phyloP scores from a whole-genome alignment of 2,113 vertebrate genomes.

The Crotalus viridis region DNA sequence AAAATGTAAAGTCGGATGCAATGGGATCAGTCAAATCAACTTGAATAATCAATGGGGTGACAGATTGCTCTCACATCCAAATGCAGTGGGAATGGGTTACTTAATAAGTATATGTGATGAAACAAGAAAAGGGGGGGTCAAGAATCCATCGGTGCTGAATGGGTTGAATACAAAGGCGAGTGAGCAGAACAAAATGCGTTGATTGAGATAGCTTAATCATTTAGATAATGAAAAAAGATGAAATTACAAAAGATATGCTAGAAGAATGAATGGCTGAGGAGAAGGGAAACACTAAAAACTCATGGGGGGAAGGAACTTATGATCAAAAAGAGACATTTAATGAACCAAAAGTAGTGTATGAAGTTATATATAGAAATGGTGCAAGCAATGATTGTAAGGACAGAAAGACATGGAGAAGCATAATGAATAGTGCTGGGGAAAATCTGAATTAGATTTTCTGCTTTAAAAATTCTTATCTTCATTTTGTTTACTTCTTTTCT shows the following conservation, averaged over 20 bases:
- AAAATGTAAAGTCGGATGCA: background rate
- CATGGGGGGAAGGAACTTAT: background rate
- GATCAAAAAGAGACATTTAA: background rate
- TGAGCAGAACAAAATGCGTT: background rate
- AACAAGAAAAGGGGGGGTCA: background rate
- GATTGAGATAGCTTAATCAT: background rate
- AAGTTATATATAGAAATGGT: background rate
- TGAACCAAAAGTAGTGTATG: background rate
- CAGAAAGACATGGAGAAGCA: background rate
- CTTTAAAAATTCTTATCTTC: background rate
- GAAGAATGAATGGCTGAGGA: background rate
- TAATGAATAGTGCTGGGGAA: background rate
- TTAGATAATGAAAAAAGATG: background rate
- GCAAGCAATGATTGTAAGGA: background rate
- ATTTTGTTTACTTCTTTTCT: background rate
- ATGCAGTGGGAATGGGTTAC: background rate
- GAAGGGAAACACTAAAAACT: background rate
- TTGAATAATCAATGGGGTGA: background rate
- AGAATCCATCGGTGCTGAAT: background rate
- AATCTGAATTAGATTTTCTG: background rate
- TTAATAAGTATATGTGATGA: background rate
- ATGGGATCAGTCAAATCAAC: background rate
- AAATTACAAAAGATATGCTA: background rate
- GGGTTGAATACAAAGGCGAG: background rate
- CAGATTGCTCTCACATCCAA: background rate